phyloP scores from a whole-genome alignment of 2,888 invertebrate species.

The Drosophila fungiperda region DNA sequence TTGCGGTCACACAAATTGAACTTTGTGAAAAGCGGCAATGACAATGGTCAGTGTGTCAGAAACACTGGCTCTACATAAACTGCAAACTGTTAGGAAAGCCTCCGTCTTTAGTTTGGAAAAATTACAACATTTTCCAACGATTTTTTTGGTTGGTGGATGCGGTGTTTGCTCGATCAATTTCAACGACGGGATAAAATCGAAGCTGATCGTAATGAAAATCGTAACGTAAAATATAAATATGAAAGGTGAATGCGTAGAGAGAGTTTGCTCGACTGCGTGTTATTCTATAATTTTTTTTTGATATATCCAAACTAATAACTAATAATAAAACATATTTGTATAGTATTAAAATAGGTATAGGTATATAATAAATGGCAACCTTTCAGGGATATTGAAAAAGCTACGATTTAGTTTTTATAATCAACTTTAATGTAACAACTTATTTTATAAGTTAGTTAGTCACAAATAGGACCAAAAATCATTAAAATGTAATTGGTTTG shows the following conservation, averaged over 20 bases:
- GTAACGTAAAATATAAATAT: neutral
- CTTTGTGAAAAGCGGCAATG: slow-evolving; percentile 35
- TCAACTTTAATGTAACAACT: neutral
- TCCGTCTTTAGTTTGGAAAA: neutral
- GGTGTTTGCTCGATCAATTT: slow-evolving; percentile 4
- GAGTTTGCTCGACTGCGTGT: neutral
- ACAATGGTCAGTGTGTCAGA: slow-evolving; percentile 74
- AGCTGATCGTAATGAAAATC: slow-evolving; percentile 5
- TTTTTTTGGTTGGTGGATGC: neutral
- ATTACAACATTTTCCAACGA: neutral
- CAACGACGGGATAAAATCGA: slow-evolving; percentile 26
- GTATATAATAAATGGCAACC: neutral
- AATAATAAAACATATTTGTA: neutral
- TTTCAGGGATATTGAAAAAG: neutral
- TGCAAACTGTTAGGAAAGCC: neutral
- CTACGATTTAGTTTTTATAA: neutral
- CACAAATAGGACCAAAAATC: neutral
- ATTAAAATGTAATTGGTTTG: neutral
- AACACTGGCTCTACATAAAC: slow-evolving; percentile 6
- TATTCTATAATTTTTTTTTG: neutral
- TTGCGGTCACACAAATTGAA: slow-evolving; percentile 61
- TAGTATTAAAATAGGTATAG: neutral
- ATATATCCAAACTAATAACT: neutral
- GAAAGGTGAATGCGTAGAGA: neutral
- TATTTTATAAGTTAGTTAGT: neutral